Evolutionary conservation across 2,113 vertebrate species (phyloP), one percentile per base, ranked within the genome.

Genomic region (Nipponia nippon): DNA sequence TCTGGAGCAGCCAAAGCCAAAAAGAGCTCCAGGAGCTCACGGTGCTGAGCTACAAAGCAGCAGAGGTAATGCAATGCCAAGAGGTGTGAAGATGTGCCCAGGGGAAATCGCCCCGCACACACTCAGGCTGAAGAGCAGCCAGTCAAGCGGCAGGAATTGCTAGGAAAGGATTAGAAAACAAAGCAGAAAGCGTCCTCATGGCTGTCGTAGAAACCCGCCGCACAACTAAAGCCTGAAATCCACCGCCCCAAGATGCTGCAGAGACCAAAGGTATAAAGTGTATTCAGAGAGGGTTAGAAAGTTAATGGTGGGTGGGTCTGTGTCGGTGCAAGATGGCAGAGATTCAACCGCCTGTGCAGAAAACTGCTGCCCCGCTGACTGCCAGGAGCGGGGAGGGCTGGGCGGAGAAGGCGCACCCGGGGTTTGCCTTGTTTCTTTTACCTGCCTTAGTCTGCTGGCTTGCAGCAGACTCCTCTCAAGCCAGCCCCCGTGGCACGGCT

Each of bases 181-280:
- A 58, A 44, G 66, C 59, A 90, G 59, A 58, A 79, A 47, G 10
- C 14, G 7, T 53, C 55, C 66, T n/a, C n/a, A 18, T 2, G 7
- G 30, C 42, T 38, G 71, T 34, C 4, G 2, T 23, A 47, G 42
- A 76, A 66, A 66, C 42, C 18, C 14, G 6, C 38, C 42, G 77
- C 49, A 20, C 49, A 30, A 40, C 76, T 15, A 38, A 29, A 58
- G 29, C 36, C 47, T 69, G 65, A 83, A 87, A 79, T 29, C 66
- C 36, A 36, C 7, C 1, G 0, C 26, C 16, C 4, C 61, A n/a
- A 52, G 49, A 58, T 20, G 42, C 0, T 17, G 55, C 0, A 0
- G 42, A 58, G 59, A 58, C 53, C 59, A 63, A 49, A 69, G 83
- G 26, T 63, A 10, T 15, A 18, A 49, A 56, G 38, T 17, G 4